These are phyloP conservation scores for Otis tarda DNA, from an alignment of 2,113 vertebrate genomes.

Conservation along the genomic window DNA sequence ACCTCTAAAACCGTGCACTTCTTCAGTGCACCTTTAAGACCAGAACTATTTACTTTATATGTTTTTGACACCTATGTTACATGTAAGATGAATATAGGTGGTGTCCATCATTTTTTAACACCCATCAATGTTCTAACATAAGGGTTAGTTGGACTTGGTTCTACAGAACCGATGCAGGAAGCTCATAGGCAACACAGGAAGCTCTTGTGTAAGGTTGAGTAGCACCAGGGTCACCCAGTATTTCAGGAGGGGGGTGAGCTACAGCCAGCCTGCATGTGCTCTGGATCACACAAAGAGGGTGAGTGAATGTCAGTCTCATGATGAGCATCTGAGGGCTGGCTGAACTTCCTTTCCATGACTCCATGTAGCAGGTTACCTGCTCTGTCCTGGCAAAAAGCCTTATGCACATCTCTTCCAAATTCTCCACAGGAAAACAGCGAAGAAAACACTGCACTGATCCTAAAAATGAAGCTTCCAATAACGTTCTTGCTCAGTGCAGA, in stretches of 20 bases:
- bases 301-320: not conserved
- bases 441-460: not conserved
- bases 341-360: not conserved
- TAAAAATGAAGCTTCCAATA: not conserved
- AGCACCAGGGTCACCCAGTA: not conserved
- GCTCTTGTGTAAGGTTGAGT: not conserved
- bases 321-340: accelerated
- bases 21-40: not conserved
- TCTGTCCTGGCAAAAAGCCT: not conserved
- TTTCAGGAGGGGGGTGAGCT: not conserved
- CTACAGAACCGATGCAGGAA: not conserved
- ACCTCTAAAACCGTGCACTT: not conserved
- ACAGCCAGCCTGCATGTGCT: not conserved
- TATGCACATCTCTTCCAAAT: not conserved
- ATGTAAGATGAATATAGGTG: not conserved
- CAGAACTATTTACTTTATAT: not conserved
- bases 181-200: not conserved
- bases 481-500: not conserved
- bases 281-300: not conserved
- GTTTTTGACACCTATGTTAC: not conserved
- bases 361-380: not conserved
- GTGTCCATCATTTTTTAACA: not conserved
- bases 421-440: not conserved
- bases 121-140: not conserved
- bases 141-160: not conserved